Evolutionary conservation across 2,113 vertebrate species (phyloP), one percentile per base, ranked within the genome.

Genomic region (Grus americana): DNA sequence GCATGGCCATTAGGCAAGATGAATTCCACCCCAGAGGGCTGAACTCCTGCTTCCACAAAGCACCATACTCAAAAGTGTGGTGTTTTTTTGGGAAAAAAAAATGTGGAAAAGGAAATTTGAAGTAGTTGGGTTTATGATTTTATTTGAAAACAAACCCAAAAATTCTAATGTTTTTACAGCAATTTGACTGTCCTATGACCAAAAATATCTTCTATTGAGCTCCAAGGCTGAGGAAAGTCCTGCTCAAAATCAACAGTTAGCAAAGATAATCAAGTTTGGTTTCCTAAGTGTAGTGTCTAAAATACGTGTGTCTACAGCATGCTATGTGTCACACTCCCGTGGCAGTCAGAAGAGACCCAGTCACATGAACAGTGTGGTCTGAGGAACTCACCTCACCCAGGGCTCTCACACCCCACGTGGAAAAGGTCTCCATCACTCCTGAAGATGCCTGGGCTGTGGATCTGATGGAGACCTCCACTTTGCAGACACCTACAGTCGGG

Each of bases 401-500:
- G 18, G 50, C 15, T 61, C 79, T 57, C 62, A 27, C n/a, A 15
- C 4, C 19, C 26, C 26, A 3, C 20, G 7, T 21, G 38, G 58
- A 13, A 38, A 26, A 66, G 30, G 22, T 74, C 49, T 30, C 49
- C 32, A 15, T 34, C 21, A 18, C 47, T 22, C 18, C 24, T 36
- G 61, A 47, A 47, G 54, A 5, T 15, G 6, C 11, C 58, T 42
- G 34, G 29, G n/a, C n/a, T 4, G 0, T 30, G 50, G 32, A 27
- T 29, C 22, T 5, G 34, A 34, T 34, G 42, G 42, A 80, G 9
- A 38, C 10, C 24, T 23, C 18, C 6, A 8, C 11, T 30, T 21
- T 23, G 44, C 4, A 0, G 10, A 8, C 18, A 67, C 9, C 42
- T 54, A 16, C 47, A 18, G 8, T 0, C 0, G 1, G 49, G 14